Conservation (phyloP, 2,797 vertebrate species). For the Fistularia commersonii region DNA sequence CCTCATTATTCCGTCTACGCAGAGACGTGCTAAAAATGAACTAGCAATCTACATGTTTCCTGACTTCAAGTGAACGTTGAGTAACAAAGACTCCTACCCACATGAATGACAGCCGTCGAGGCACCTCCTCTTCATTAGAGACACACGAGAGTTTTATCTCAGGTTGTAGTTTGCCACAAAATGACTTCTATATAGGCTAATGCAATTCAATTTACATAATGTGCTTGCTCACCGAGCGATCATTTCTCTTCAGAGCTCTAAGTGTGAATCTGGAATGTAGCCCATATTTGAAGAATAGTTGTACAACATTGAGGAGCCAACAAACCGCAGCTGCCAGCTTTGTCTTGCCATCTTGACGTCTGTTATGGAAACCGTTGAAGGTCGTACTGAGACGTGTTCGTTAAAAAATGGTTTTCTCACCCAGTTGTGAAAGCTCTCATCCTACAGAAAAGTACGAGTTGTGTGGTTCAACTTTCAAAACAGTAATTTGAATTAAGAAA, state of each 20-base stretch:
- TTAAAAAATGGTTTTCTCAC: neutral
- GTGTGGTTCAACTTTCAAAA: no score
- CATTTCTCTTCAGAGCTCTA: constrained; percentile 11
- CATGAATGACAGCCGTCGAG: constrained; percentile 44
- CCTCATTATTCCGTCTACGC: constrained; percentile 36
- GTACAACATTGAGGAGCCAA: constrained; percentile 5
- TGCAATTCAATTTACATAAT: constrained; percentile 47
- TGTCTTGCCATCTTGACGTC: neutral
- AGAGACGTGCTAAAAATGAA: constrained; percentile 14
- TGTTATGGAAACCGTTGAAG: constrained; percentile 12
- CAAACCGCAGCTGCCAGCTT: constrained; percentile 10
- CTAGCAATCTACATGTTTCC: constrained; percentile 7
- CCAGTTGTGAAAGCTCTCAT: no score
- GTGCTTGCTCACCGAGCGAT: constrained; percentile 5
- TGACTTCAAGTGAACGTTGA: constrained; percentile 7
- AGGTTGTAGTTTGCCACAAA: neutral
- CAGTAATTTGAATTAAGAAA: no score
- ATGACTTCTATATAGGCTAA: constrained; percentile 15
- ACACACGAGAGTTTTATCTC: neutral
- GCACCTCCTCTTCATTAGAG: constrained; percentile 25
- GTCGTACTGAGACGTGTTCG: constrained; percentile 1
- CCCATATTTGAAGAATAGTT: constrained; percentile 16
- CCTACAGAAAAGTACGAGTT: no score
- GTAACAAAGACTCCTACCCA: constrained; percentile 8
- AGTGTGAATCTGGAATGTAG: constrained; percentile 20